Evolutionary conservation across 2,113 vertebrate species (phyloP).

Genomic region (Hemiprocne comata): DNA sequence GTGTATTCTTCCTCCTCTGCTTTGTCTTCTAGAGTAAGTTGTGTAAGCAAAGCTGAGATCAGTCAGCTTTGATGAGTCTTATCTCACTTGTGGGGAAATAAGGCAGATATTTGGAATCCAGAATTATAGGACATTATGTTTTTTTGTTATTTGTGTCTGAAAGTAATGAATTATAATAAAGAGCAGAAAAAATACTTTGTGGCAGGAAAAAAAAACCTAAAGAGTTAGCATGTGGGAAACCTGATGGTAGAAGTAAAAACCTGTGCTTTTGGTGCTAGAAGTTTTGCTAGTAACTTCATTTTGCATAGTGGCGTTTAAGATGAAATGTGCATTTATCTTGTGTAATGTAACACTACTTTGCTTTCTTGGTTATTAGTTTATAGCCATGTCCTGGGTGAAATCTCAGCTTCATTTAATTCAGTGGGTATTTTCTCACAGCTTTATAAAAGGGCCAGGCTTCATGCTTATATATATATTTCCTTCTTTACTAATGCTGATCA

Average conservation of each 20-base stretch:
- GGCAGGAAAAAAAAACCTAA: not conserved
- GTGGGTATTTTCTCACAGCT: not conserved
- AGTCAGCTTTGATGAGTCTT: not conserved
- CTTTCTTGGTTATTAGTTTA: not conserved
- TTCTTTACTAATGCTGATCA: not conserved
- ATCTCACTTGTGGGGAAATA: not conserved
- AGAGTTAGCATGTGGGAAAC: not conserved
- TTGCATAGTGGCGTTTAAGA: not conserved
- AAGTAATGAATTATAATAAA: not conserved
- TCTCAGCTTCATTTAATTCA: not conserved
- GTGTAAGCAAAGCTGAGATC: not conserved
- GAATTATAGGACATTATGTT: not conserved
- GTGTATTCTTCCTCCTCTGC: not conserved
- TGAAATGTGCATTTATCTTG: not conserved
- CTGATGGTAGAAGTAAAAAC: not conserved
- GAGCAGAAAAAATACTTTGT: not conserved
- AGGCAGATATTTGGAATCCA: not conserved
- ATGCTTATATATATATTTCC: not conserved
- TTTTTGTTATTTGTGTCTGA: not conserved
- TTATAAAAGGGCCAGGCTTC: not conserved
- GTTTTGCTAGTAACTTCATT: not conserved
- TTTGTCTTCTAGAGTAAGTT: not conserved
- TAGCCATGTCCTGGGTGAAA: not conserved
- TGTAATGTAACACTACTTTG: not conserved
- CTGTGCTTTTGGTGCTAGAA: not conserved